phyloP scores from a whole-genome alignment of 2,797 vertebrate species.

The Acanthurus leucopareius region DNA sequence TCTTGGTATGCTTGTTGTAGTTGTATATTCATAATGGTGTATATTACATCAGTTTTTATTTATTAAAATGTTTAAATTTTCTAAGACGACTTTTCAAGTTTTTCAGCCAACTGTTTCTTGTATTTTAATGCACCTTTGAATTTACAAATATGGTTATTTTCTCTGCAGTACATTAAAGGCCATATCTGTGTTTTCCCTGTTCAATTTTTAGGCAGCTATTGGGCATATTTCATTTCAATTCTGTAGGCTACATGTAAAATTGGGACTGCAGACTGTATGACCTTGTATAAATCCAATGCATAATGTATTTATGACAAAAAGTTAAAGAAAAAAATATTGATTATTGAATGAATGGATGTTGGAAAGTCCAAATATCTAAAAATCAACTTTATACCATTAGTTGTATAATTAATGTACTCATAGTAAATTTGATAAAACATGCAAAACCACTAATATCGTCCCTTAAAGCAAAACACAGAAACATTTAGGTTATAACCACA shows the following conservation, averaged over 20 bases:
- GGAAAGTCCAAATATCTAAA: not conserved
- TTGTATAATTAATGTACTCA: not conserved
- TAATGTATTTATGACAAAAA: constrained; percentile 1
- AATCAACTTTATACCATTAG: not conserved
- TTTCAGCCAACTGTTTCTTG: constrained; percentile 17
- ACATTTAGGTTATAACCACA: too few species aligned
- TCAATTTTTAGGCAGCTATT: not conserved
- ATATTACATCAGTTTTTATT: constrained; percentile 86
- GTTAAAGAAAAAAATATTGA: not conserved
- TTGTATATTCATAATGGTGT: constrained; percentile 85
- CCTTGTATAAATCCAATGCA: too few species aligned
- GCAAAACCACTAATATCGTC: not conserved
- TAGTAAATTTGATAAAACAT: not conserved
- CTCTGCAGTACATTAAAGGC: not conserved
- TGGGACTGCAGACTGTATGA: not conserved
- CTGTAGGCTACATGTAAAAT: not conserved
- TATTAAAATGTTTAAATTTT: constrained; percentile 84
- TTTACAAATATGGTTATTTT: not conserved
- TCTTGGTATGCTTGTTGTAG: constrained; percentile 85
- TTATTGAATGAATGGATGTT: not conserved
- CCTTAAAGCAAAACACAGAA: too few species aligned
- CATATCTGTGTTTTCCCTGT: not conserved
- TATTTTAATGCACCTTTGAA: constrained; percentile 10
- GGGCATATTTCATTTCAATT: not conserved
- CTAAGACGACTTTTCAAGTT: constrained; percentile 67